Percentiles rank a stretch among this genome's conserved stretches.
phyloP scores from a whole-genome alignment of 2,888 invertebrate genomes.

The Boloria selene region DNA sequence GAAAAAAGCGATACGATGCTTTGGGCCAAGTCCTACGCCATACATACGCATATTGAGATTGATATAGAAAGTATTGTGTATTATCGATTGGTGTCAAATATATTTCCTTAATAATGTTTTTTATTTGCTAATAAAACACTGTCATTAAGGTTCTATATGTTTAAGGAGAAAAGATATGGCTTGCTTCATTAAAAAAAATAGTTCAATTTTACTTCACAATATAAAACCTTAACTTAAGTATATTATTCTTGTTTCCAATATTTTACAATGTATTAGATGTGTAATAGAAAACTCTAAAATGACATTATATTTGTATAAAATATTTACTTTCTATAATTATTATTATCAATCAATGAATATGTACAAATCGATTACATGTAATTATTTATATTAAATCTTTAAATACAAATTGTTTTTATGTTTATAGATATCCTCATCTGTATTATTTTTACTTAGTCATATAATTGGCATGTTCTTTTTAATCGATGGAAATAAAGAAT shows the following conservation, averaged over 20 bases:
- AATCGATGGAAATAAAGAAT: conserved; percentile 20
- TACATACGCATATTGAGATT: conserved; percentile 1
- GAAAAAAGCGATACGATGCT: background rate
- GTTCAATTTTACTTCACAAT: conserved; percentile 36
- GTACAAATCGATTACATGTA: conserved; percentile 77
- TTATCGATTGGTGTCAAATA: conserved; percentile 28
- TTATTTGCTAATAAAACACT: conserved; percentile 74
- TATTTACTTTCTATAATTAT: conserved; percentile 76
- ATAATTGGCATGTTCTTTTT: conserved; percentile 22
- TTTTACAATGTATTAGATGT: conserved; percentile 59
- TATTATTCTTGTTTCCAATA: conserved; percentile 64
- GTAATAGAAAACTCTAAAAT: conserved; percentile 69
- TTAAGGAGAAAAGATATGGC: conserved; percentile 27
- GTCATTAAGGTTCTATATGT: conserved; percentile 67
- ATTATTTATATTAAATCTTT: conserved; percentile 79
- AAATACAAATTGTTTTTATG: conserved; percentile 56
- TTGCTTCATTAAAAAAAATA: conserved; percentile 39
- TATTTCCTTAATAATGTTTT: conserved; percentile 76
- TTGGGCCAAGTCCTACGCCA: background rate
- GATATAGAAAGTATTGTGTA: conserved; percentile 15
- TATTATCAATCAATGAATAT: conserved; percentile 76
- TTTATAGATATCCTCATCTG: conserved; percentile 31
- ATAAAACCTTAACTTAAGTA: conserved; percentile 33
- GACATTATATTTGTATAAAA: conserved; percentile 80
- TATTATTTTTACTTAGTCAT: conserved; percentile 5